Percentiles rank a stretch among this genome's conserved stretches.
phyloP scores from a whole-genome alignment of 2,888 invertebrate genomes.

The Epistrophella euchroma region DNA sequence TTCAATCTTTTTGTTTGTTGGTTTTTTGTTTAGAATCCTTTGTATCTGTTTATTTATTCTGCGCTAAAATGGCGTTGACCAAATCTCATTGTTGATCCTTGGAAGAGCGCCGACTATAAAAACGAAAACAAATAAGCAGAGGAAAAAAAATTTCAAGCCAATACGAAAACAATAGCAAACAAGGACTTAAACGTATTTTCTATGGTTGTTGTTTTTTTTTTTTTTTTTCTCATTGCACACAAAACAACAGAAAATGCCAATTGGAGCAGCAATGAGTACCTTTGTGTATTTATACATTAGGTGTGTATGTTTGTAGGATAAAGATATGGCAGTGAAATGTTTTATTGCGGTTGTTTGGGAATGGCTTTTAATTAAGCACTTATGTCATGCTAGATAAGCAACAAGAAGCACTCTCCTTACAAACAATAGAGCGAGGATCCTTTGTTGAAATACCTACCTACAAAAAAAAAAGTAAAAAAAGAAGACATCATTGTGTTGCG shows the following conservation, averaged over 20 bases:
- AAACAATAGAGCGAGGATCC: constrained; percentile 52
- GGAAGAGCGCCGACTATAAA: constrained; percentile 9
- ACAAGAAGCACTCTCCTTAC: constrained; percentile 40
- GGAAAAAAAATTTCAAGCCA: constrained; percentile 12
- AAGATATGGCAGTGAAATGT: constrained; percentile 69
- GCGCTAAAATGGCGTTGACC: constrained; percentile 17
- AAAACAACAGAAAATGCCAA: constrained; percentile 44
- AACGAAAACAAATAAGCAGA: constrained; percentile 50
- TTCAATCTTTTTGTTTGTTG: constrained; percentile 14
- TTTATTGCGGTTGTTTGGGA: constrained; percentile 70
- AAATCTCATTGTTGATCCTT: constrained; percentile 56
- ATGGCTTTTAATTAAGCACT: constrained; percentile 74
- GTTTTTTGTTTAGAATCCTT: constrained; percentile 15
- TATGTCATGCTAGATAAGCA: constrained; percentile 75
- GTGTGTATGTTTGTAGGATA: not conserved
- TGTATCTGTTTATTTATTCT: not conserved
- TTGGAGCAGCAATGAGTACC: constrained; percentile 56
- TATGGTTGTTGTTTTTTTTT: not conserved
- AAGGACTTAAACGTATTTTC: constrained; percentile 34
- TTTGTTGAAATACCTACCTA: constrained; percentile 67
- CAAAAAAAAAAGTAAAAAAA: constrained; percentile 5
- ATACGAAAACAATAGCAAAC: constrained; percentile 48
- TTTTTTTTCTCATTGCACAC: constrained; percentile 21
- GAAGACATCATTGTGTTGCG: constrained; percentile 37
- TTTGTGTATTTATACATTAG: constrained; percentile 15